Percentiles rank a stretch among this genome's conserved stretches.
phyloP scores from a whole-genome alignment of 2,888 invertebrate genomes.

The Cyclophora punctaria region DNA sequence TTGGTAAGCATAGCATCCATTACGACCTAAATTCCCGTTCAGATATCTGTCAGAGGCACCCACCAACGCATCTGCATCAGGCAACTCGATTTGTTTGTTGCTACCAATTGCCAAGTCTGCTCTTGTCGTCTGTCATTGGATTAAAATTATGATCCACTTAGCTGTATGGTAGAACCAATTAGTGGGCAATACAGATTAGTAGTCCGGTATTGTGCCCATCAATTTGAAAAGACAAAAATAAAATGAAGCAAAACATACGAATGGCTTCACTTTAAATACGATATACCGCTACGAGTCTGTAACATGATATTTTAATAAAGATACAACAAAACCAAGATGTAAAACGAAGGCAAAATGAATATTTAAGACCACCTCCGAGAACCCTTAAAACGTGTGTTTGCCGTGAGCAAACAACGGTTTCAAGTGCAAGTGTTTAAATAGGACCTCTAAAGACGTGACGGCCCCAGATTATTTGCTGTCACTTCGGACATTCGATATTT shows the following conservation, averaged over 20 bases:
- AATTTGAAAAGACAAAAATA: too few relatives aligned
- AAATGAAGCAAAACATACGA: too few relatives aligned
- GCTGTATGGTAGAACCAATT: too few relatives aligned
- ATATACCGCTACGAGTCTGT: too few relatives aligned
- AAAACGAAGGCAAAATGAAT: not conserved
- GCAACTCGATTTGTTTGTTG: slow-evolving; percentile 37
- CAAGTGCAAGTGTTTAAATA: slow-evolving; percentile 13
- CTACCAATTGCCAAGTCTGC: too few relatives aligned
- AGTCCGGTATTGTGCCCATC: too few relatives aligned
- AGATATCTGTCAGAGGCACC: slow-evolving; percentile 39
- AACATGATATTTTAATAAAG: too few relatives aligned
- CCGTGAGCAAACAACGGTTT: not conserved
- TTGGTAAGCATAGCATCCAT: slow-evolving; percentile 31
- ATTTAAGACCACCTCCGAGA: not conserved
- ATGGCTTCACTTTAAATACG: too few relatives aligned
- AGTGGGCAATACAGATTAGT: too few relatives aligned
- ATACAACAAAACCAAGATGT: not conserved
- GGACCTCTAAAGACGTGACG: slow-evolving; percentile 13
- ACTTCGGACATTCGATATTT: slow-evolving; percentile 7
- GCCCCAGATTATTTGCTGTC: slow-evolving; percentile 14
- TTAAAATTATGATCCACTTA: too few relatives aligned
- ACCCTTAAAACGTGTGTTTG: not conserved
- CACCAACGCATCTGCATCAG: slow-evolving; percentile 34
- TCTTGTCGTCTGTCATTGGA: too few relatives aligned
- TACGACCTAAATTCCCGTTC: slow-evolving; percentile 40